Conservation (phyloP, 2,797 vertebrate genomes). For the Mustela erminea region DNA sequence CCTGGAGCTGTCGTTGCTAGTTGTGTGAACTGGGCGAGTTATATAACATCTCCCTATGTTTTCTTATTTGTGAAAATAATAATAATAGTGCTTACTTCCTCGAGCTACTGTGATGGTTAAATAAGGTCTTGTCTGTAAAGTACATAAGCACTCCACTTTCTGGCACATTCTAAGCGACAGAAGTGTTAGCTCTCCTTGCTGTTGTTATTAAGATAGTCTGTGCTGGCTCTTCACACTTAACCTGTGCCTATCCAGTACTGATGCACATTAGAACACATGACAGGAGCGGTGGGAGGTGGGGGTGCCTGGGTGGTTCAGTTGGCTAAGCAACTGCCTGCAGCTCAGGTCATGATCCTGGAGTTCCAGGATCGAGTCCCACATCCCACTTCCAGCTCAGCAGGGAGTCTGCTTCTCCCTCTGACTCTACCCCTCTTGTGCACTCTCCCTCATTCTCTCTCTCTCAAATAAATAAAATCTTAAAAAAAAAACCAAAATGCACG, state of each 20-base stretch:
- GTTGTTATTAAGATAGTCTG: background rate
- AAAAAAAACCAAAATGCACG: too few relatives aligned
- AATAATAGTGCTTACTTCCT: background rate
- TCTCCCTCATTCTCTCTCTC: too few relatives aligned
- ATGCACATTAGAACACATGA: background rate
- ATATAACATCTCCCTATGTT: background rate
- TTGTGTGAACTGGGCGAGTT: background rate
- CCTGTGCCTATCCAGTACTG: background rate
- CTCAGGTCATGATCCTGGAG: too few relatives aligned
- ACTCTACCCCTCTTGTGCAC: too few relatives aligned
- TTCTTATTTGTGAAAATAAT: slow-evolving; percentile 30
- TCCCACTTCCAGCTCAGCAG: too few relatives aligned
- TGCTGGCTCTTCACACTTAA: background rate
- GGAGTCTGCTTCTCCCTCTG: too few relatives aligned
- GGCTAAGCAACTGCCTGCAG: too few relatives aligned
- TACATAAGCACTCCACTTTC: background rate
- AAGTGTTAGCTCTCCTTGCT: background rate
- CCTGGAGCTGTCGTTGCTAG: background rate
- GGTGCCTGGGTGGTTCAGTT: too few relatives aligned
- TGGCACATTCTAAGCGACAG: background rate
- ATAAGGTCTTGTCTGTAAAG: background rate
- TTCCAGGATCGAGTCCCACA: too few relatives aligned
- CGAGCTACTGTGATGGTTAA: background rate
- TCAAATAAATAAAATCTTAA: too few relatives aligned
- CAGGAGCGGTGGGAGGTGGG: too few relatives aligned